These are phyloP conservation scores for Phalanger gymnotis DNA, from an alignment of 2,797 vertebrate species.

Conservation along the genomic window DNA sequence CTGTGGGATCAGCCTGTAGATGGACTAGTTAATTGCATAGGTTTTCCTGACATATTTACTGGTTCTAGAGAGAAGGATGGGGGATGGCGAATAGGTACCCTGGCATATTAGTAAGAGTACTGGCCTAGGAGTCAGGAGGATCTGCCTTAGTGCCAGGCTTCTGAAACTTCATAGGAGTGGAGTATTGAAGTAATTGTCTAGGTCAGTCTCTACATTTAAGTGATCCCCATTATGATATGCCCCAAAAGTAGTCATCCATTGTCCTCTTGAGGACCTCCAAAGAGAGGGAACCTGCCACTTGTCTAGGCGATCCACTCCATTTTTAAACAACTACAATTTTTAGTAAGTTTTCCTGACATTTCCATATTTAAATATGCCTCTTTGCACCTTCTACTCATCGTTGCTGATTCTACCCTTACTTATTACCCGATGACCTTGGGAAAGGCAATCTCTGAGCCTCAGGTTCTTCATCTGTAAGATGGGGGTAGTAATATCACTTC, in stretches of 20 bases:
- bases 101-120: background rate
- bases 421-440: background rate
- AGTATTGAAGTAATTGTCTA: background rate
- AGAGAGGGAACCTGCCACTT: background rate
- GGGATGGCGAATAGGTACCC: background rate
- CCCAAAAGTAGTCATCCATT: too few relatives aligned
- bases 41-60: background rate
- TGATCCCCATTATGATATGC: background rate
- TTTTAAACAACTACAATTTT: background rate
- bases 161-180: background rate
- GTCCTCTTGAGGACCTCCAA: background rate
- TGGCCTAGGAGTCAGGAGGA: background rate
- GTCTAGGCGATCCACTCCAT: background rate
- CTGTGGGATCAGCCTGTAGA: background rate
- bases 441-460: background rate
- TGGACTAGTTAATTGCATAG: background rate
- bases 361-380: background rate
- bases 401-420: background rate
- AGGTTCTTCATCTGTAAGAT: background rate
- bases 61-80: background rate
- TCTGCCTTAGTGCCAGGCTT: background rate
- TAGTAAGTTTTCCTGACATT: background rate
- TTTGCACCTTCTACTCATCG: background rate
- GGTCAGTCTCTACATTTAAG: background rate
- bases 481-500: background rate